Base-by-base conservation (phyloP, 2,797 vertebrate species). In the Sylvia borin region DNA sequence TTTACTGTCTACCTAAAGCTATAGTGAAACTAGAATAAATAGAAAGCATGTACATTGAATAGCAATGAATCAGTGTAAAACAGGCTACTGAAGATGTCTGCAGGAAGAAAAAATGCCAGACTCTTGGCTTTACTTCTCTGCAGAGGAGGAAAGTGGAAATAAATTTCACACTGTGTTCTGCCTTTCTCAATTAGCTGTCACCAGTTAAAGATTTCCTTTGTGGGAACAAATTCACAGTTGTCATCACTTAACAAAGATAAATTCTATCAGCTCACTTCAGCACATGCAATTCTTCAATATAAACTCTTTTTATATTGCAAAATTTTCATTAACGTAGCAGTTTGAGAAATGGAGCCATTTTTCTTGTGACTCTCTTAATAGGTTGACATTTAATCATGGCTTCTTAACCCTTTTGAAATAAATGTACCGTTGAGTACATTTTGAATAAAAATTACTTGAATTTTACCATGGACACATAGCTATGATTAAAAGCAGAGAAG, bases 1-100 rank as follows among this genome's bases (percentile, higher is more conserved):
- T 96, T 91, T 96, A 96, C 84, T 74, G 36, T 85, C 70, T 82
- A 74, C 53, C 70, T 93, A 75, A 87, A 95, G 83, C 90, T 94
- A 58, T 77, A 87, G 70, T 80, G 90, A 88, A 93, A 76, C 67
- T 85, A 77, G 50, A 83, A 84, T 91, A 88, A 89, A 92, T 10
- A 74, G 72, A 72, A 93, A 87, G 53, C 60, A 74, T 94, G 85
- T 96, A 79, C 60, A 89, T 55, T 85, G 82, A 90, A 96, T 74
- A 92, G 73, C 58, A 94, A 91, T 96, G 94, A 96, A 94, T 97
- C 81, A 97, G 85, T 91, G 72, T 82, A 82, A 96, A 95, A 74
- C 43, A 94, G 79, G 60, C 79, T 78, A 65, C 79, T 76, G 77
- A 92, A 88, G 81, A 91, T 93, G 79, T 84, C 93, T 76, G 81